Percentiles rank a stretch among this genome's conserved stretches.
phyloP scores from a whole-genome alignment of 1,140 invertebrate species.

The Cotesia vestalis region DNA sequence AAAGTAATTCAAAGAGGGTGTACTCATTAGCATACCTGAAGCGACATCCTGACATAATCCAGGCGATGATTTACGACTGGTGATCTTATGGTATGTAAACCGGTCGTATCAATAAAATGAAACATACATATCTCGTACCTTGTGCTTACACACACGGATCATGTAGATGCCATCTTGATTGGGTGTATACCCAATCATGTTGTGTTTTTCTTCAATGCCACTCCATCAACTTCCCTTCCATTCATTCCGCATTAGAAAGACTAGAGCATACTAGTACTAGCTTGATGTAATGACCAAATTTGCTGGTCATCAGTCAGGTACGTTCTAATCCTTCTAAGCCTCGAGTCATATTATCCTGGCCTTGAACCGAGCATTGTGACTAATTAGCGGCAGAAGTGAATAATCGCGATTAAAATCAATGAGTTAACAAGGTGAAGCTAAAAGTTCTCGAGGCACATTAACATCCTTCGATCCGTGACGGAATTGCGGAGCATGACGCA shows the following conservation, averaged over 20 bases:
- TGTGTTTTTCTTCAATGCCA: too few species aligned
- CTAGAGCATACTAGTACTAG: too few species aligned
- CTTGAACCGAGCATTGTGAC: too few species aligned
- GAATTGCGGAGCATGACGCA: slow-evolving; percentile 48
- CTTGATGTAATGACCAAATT: too few species aligned
- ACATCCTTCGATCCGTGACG: slow-evolving; percentile 41
- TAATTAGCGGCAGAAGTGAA: neutral
- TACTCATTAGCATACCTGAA: slow-evolving; percentile 51
- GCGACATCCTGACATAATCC: slow-evolving; percentile 45
- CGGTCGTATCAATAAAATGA: slow-evolving; percentile 51
- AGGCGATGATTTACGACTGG: slow-evolving; percentile 54
- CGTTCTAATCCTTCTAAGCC: too few species aligned
- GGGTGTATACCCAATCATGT: too few species aligned
- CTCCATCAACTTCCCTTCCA: too few species aligned
- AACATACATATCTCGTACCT: slow-evolving; percentile 37
- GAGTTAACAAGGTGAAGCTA: neutral
- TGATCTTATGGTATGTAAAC: slow-evolving; percentile 40
- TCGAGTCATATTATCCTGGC: too few species aligned
- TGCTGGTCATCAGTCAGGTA: too few species aligned
- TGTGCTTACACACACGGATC: slow-evolving; percentile 12
- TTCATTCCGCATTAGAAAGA: too few species aligned
- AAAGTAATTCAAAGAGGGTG: slow-evolving; percentile 28
- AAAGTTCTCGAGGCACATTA: neutral
- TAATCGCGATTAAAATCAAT: slow-evolving; percentile 18
- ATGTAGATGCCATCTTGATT: neutral